A percentile compares a stretch with the other conserved stretches of the same genome.
These are phyloP conservation scores for Drosophila nr. perissopoda DNA, from an alignment of 2,888 invertebrate species.

Conservation along the genomic window DNA sequence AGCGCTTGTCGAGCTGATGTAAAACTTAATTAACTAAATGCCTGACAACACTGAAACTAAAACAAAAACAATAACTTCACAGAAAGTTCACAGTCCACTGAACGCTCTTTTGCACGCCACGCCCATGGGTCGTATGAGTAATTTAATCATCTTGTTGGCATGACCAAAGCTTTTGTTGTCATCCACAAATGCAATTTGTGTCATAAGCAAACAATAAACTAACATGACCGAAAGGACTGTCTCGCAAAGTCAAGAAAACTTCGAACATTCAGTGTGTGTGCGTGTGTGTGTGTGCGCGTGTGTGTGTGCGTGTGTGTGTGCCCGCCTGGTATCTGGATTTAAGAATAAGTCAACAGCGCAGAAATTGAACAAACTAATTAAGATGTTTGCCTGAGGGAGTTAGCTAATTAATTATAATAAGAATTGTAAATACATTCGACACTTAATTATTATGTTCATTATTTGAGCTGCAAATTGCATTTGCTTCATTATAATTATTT, in stretches of 20 bases:
- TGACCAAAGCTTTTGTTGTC: constrained; percentile 69
- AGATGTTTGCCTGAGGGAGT: constrained; percentile 1
- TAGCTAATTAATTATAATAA: neutral
- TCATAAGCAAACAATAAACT: constrained; percentile 63
- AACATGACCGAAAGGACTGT: constrained; percentile 47
- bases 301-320: neutral
- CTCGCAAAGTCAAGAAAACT: constrained; percentile 62
- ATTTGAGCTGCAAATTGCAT: neutral
- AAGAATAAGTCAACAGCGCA: constrained; percentile 4
- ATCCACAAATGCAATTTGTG: constrained; percentile 75
- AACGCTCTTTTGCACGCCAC: constrained; percentile 18
- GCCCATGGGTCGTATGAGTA: constrained; percentile 70
- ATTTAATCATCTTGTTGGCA: constrained; percentile 72
- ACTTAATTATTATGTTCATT: neutral
- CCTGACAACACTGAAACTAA: constrained; percentile 44
- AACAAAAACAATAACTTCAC: constrained; percentile 60
- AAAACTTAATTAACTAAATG: constrained; percentile 77
- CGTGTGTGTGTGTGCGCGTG: neutral
- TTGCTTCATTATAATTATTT: neutral
- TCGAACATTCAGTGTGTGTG: constrained; percentile 19
- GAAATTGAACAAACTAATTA: constrained; percentile 13
- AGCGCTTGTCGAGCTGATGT: constrained; percentile 59
- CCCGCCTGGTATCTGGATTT: neutral
- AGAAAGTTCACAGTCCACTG: constrained; percentile 37
- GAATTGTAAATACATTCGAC: neutral